Percentiles rank a stretch among this genome's conserved stretches.
phyloP scores from a whole-genome alignment of 2,797 vertebrate species.

The Crenichthys baileyi region DNA sequence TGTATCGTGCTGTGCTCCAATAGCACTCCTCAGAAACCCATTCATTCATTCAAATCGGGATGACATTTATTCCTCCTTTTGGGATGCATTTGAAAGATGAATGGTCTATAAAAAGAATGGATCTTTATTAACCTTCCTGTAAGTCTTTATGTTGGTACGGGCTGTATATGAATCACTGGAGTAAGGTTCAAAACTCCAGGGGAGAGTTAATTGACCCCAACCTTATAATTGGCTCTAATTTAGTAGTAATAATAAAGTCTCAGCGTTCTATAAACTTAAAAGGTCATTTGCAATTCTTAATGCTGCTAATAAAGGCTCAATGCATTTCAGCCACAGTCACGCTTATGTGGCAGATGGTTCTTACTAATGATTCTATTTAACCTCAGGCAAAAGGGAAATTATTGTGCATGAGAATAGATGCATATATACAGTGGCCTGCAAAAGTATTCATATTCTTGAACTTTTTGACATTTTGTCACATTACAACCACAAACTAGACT shows the following conservation, averaged over 20 bases:
- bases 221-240: constrained; percentile 50
- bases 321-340: constrained; percentile 27
- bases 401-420: not conserved
- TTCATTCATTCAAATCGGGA: constrained; percentile 36
- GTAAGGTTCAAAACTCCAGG: constrained; percentile 31
- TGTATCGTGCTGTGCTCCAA: constrained; percentile 20
- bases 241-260: constrained; percentile 56
- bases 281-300: constrained; percentile 44
- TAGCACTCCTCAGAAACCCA: constrained; percentile 18
- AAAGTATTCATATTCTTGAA: not conserved
- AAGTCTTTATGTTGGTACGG: constrained; percentile 7
- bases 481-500: not conserved
- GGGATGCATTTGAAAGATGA: constrained; percentile 29
- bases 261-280: constrained; percentile 49
- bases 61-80: constrained; percentile 31
- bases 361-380: constrained; percentile 1
- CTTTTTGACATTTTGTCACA: not conserved
- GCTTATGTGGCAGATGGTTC: constrained; percentile 34
- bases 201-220: constrained; percentile 41
- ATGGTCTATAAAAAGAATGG: constrained; percentile 27
- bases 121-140: constrained; percentile 37
- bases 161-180: constrained; percentile 19
- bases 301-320: constrained; percentile 26
- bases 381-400: constrained; percentile 4
- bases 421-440: not conserved